phyloP scores from a whole-genome alignment of 1,140 invertebrate species.

The Leptestheria dahalacensis region DNA sequence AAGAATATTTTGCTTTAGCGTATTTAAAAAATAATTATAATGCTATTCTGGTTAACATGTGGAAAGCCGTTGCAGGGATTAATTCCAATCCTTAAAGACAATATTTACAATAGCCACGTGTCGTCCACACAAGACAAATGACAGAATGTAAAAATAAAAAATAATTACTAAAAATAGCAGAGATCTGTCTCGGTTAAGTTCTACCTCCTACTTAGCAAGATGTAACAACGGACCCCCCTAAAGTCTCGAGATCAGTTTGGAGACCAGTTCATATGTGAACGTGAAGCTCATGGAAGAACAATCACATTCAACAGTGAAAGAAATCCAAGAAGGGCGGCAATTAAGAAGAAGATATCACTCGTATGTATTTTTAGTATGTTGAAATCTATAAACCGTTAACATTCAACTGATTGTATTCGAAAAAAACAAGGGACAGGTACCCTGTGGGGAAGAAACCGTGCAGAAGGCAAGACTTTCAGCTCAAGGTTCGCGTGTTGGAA shows the following conservation, averaged over 20 bases:
- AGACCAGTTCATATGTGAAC: background rate
- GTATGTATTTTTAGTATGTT: background rate
- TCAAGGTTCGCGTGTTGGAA: background rate
- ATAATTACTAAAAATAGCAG: too few relatives aligned
- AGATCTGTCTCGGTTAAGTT: too few relatives aligned
- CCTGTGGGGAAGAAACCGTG: background rate
- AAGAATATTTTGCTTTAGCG: too few relatives aligned
- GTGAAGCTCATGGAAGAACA: background rate
- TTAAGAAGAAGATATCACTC: background rate
- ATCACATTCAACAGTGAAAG: too few relatives aligned
- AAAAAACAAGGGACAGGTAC: background rate
- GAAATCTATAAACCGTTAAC: background rate
- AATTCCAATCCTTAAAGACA: too few relatives aligned
- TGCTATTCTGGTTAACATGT: too few relatives aligned
- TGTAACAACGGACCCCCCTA: background rate
- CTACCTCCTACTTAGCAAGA: background rate
- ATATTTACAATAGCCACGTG: too few relatives aligned
- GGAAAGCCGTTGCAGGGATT: too few relatives aligned
- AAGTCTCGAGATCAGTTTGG: too few relatives aligned
- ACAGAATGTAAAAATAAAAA: background rate
- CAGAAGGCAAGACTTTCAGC: conserved; percentile 3
- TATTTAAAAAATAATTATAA: too few relatives aligned
- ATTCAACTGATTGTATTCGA: background rate
- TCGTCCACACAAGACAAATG: too few relatives aligned
- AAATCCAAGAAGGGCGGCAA: background rate